Evolutionary conservation across 2,113 vertebrate species (phyloP).

Genomic region (Cyprinodon variegatus): DNA sequence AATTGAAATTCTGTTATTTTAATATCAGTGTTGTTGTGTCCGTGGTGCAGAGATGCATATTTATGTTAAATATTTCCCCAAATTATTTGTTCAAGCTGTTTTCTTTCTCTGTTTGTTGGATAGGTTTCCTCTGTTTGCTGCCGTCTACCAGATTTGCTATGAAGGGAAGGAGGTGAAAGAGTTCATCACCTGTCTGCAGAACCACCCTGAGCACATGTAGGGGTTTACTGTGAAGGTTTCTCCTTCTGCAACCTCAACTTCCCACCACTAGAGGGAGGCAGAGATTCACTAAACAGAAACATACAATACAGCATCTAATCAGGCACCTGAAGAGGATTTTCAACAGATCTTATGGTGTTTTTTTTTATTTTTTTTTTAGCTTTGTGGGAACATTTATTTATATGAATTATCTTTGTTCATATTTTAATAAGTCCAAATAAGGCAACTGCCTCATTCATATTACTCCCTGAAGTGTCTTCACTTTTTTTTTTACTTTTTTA

Average conservation of each 20-base stretch:
- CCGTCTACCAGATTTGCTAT: slow-evolving; percentile 87
- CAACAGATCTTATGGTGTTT: background rate
- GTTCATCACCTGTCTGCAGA: slow-evolving; percentile 87
- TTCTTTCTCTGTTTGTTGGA: background rate
- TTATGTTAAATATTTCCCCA: no score
- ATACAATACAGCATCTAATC: background rate
- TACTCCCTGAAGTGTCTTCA: slow-evolving; percentile 6
- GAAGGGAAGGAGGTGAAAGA: slow-evolving; percentile 81
- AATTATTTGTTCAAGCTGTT: no score
- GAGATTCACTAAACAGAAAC: slow-evolving; percentile 10
- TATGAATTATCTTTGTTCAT: background rate
- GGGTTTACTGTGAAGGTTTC: background rate
- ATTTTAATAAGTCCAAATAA: slow-evolving; percentile 8
- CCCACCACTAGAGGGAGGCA: slow-evolving; percentile 41
- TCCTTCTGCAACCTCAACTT: background rate
- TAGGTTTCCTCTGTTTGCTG: slow-evolving; percentile 87
- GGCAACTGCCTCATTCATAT: background rate
- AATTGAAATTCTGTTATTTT: no score
- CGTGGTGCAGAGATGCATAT: no score
- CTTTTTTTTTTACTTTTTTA: slow-evolving; percentile 9
- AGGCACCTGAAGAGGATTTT: background rate
- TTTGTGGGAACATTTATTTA: background rate
- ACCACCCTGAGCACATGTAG: slow-evolving; percentile 86
- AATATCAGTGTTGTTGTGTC: no score
- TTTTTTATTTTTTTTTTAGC: background rate